These are phyloP conservation scores for Callithrix jacchus DNA, from an alignment of 2,113 vertebrate genomes.

Conservation along the genomic window DNA sequence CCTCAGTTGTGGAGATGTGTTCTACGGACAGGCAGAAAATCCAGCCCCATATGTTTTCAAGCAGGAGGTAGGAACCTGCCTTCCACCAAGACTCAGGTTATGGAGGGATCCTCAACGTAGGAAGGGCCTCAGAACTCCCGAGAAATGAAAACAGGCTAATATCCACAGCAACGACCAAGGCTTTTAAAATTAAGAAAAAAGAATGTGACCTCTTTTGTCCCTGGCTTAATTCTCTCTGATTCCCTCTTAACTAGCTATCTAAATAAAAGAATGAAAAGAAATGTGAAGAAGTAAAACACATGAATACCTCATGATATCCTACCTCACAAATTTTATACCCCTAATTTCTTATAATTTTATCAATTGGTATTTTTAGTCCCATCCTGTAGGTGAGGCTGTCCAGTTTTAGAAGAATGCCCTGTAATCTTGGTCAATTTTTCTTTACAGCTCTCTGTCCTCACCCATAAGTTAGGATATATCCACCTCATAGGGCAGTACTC, in stretches of 20 bases:
- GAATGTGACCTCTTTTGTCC: neutral
- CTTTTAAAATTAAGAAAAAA: neutral
- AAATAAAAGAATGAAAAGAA: slow-evolving; percentile 6
- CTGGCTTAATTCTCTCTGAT: neutral
- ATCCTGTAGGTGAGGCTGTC: neutral
- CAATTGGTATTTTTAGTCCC: neutral
- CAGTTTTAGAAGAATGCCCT: neutral
- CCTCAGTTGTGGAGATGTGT: neutral
- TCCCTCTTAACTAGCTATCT: neutral
- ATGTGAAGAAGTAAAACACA: neutral
- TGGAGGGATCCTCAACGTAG: neutral
- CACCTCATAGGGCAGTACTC: neutral
- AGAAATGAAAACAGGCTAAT: neutral
- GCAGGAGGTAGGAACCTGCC: neutral
- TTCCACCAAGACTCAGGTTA: neutral
- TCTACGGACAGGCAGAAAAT: neutral
- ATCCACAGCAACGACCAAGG: neutral
- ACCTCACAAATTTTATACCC: neutral
- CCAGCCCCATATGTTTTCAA: neutral
- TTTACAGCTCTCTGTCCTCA: neutral
- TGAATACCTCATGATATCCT: neutral
- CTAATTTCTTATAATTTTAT: neutral
- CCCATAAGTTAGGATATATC: neutral
- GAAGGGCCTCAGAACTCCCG: neutral
- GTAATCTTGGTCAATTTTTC: neutral